These are phyloP conservation scores for Solenopsis fugax DNA, from an alignment of 1,140 invertebrate species.

Conservation along the genomic window DNA sequence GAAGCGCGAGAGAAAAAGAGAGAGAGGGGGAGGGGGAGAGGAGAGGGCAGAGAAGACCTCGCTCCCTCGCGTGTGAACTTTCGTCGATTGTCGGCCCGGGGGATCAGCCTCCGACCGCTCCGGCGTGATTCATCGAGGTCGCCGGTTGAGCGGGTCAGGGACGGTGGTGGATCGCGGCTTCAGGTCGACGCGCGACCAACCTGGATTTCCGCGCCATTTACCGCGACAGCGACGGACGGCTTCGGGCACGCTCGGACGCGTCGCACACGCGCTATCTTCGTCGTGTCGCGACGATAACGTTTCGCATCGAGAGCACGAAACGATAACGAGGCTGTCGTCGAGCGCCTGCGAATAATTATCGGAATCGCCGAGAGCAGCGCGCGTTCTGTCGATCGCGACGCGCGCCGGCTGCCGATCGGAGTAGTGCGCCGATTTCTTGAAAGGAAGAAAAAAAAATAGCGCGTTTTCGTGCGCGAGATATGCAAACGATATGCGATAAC, in stretches of 20 bases:
- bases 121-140: constrained; percentile 76
- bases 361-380: too few relatives aligned
- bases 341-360: too few relatives aligned
- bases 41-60: not conserved
- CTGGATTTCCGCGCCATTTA: constrained; percentile 74
- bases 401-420: too few relatives aligned
- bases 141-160: constrained; percentile 75
- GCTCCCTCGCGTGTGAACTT: constrained; percentile 61
- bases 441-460: too few relatives aligned
- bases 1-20: not conserved
- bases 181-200: constrained; percentile 67
- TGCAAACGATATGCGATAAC: not conserved
- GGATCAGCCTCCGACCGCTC: constrained; percentile 71
- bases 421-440: too few relatives aligned
- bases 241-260: constrained; percentile 12
- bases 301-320: not conserved
- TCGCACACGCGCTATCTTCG: not conserved
- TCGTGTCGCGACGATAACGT: constrained; percentile 52
- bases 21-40: not conserved
- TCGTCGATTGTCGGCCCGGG: constrained; percentile 66
- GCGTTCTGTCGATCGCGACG: not conserved
- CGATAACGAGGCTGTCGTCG: constrained; percentile 56
- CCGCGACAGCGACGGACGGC: constrained; percentile 37
- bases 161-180: constrained; percentile 64
- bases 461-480: not conserved